phyloP scores from a whole-genome alignment of 2,113 vertebrate genomes.

The Aegotheles bennettii region DNA sequence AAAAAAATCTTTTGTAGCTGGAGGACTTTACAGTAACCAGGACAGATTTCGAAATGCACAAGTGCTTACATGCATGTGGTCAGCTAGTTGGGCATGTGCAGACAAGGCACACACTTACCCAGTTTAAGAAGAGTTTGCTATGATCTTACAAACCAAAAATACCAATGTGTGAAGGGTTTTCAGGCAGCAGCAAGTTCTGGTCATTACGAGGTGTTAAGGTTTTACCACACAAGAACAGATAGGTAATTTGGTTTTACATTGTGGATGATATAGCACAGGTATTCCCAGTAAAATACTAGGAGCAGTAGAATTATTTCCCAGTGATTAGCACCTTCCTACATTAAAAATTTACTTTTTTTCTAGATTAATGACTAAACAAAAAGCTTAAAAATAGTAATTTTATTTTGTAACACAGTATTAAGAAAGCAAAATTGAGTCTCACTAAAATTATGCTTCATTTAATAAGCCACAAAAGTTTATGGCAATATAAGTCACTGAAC shows the following conservation, averaged over 20 bases:
- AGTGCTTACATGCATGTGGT: accelerated
- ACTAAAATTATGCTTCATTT: not conserved
- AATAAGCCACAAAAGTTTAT: not conserved
- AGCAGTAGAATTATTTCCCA: not conserved
- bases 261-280: not conserved
- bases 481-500: not conserved
- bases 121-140: not conserved
- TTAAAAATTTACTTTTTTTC: not conserved
- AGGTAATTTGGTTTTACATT: not conserved
- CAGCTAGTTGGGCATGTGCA: not conserved
- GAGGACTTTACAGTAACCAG: not conserved
- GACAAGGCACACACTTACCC: not conserved
- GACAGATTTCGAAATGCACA: not conserved
- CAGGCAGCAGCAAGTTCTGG: not conserved
- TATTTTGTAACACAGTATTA: not conserved
- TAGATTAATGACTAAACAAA: not conserved
- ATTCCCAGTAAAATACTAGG: not conserved
- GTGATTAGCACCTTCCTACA: not conserved
- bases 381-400: not conserved
- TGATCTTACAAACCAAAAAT: not conserved
- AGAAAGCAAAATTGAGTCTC: not conserved
- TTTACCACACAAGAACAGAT: not conserved
- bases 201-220: not conserved
- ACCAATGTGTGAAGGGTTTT: not conserved
- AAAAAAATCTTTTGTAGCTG: not conserved